These are phyloP conservation scores for Syritta pipiens DNA, from an alignment of 2,888 invertebrate genomes.

Conservation along the genomic window DNA sequence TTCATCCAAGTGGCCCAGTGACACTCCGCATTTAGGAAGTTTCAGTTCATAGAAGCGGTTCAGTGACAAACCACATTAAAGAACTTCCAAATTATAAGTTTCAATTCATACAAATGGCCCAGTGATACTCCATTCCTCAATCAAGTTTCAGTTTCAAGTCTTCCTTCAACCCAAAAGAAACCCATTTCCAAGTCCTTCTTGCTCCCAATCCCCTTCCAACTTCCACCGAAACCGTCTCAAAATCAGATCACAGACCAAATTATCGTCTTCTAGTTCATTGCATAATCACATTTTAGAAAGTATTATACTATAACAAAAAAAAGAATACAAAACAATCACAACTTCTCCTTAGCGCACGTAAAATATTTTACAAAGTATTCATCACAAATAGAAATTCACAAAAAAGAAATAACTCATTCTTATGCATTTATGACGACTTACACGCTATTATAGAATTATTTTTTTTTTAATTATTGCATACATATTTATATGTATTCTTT, in stretches of 20 bases:
- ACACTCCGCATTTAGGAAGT: too few relatives aligned
- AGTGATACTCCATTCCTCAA: too few relatives aligned
- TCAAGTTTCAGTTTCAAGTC: too few relatives aligned
- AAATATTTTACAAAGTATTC: conserved; percentile 42
- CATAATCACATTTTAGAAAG: conserved; percentile 24
- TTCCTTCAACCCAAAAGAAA: too few relatives aligned
- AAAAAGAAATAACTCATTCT: conserved; percentile 24
- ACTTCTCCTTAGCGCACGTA: conserved; percentile 12
- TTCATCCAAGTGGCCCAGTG: too few relatives aligned
- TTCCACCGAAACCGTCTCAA: not conserved
- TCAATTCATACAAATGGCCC: too few relatives aligned
- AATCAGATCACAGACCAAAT: conserved; percentile 33
- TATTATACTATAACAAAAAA: not conserved
- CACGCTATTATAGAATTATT: not conserved
- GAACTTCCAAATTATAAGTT: too few relatives aligned
- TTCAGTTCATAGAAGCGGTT: too few relatives aligned
- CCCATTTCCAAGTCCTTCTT: too few relatives aligned
- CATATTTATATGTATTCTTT: conserved; percentile 8
- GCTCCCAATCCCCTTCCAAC: not conserved
- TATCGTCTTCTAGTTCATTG: conserved; percentile 40
- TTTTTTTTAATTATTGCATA: conserved; percentile 20
- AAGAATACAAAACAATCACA: not conserved
- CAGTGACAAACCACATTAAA: too few relatives aligned
- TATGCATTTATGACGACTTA: conserved; percentile 43
- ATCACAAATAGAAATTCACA: conserved; percentile 36